These are phyloP conservation scores for Dioctria rufipes DNA, from an alignment of 2,888 invertebrate genomes.

Conservation along the genomic window DNA sequence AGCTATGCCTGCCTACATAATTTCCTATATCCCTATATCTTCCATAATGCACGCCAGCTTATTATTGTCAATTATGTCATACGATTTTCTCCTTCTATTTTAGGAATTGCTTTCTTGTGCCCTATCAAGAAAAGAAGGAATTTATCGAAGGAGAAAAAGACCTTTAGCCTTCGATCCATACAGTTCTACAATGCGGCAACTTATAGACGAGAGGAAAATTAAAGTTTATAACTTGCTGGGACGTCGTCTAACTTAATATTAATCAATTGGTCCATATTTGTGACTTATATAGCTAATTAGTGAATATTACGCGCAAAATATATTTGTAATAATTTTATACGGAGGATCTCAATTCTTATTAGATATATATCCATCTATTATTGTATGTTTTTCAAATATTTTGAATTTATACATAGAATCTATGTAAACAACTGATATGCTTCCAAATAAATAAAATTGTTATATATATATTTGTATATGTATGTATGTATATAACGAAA, in stretches of 20 bases:
- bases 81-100: conserved; percentile 50
- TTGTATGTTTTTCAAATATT: conserved; percentile 23
- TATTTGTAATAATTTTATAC: conserved; percentile 31
- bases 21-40: too few relatives aligned
- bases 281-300: conserved; percentile 1
- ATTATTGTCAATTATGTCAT: too few relatives aligned
- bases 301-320: conserved; percentile 1
- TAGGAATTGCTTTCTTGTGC: conserved; percentile 76
- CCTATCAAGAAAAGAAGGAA: conserved; percentile 78
- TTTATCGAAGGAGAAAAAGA: conserved; percentile 80
- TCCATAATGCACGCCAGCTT: too few relatives aligned
- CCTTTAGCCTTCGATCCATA: conserved; percentile 81
- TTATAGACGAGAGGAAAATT: conserved; percentile 72
- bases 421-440: conserved; percentile 27
- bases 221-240: conserved; percentile 72
- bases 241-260: not conserved
- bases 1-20: too few relatives aligned
- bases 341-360: not conserved
- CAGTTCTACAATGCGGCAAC: conserved; percentile 75
- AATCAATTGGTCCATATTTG: not conserved
- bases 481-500: too few relatives aligned
- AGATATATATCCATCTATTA: not conserved
- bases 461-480: not conserved
- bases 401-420: conserved; percentile 19
- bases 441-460: conserved; percentile 35